These are phyloP conservation scores for Trissolcus brochymenae DNA, from an alignment of 2,888 invertebrate genomes.

Conservation along the genomic window DNA sequence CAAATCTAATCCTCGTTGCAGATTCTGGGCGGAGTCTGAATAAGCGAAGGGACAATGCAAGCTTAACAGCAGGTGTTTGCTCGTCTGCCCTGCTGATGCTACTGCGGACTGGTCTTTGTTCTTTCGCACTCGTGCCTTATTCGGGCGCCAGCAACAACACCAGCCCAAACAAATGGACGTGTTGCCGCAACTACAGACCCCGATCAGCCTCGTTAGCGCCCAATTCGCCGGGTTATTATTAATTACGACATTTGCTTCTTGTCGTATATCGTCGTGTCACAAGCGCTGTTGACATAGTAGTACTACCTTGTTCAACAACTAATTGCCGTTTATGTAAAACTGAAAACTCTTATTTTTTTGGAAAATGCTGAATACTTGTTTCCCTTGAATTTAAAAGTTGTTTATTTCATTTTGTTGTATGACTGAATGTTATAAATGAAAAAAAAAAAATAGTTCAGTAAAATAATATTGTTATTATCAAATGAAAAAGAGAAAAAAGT, in stretches of 20 bases:
- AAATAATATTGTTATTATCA: constrained; percentile 26
- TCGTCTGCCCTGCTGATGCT: constrained; percentile 53
- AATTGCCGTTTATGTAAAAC: no score
- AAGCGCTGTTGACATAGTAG: constrained; percentile 14
- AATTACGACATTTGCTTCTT: constrained; percentile 60
- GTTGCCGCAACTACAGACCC: constrained; percentile 35
- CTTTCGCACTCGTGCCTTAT: constrained; percentile 69
- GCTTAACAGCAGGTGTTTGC: constrained; percentile 61
- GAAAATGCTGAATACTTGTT: no score
- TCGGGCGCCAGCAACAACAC: constrained; percentile 61
- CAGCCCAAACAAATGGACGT: constrained; percentile 67
- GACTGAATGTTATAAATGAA: no score
- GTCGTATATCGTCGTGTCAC: constrained; percentile 13
- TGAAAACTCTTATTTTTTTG: no score
- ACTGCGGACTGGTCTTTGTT: constrained; percentile 66
- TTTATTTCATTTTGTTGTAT: no score
- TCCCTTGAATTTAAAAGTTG: no score
- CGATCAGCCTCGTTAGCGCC: constrained; percentile 53
- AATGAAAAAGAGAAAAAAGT: not conserved
- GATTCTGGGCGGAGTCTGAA: constrained; percentile 39
- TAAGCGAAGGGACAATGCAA: constrained; percentile 50
- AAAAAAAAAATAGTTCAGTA: constrained; percentile 1
- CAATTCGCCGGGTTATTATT: constrained; percentile 59
- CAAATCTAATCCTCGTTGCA: constrained; percentile 30
- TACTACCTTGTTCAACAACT: not conserved